Base-by-base conservation (phyloP, 2,797 vertebrate species). In the Mergus octosetaceus region DNA sequence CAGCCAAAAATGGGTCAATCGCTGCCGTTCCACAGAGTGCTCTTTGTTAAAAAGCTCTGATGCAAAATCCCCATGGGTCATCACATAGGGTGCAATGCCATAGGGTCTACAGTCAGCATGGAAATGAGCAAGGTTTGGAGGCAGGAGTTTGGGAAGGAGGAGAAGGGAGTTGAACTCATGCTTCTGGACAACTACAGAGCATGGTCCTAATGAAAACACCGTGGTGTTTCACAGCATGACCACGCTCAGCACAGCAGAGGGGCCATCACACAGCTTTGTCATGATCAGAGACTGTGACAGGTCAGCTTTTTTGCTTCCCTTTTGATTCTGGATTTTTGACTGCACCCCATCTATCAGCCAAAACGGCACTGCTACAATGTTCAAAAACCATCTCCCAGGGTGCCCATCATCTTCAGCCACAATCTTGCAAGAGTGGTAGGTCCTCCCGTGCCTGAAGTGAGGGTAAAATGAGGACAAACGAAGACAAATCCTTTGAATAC, bases 11-110 rank as follows among this genome's bases (percentile, higher is more conserved):
- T 15, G 51, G 72, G 41, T 89, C 87, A 53, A 15, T 77, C 0
- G 0, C 27, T 81, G 73, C 70, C 30, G 12, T 60, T 66, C 28
- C 57, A 36, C 0, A 0, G 9, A 18, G 49, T 32, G 58, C 54
- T 58, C 66, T 60, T 34, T 28, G 51, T 74, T 36, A 22, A 88
- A 89, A 71, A 77, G 15, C 65, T 66, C 30, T 24, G 13, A 32
- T 7, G 65, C 78, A 60, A n/a, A 93, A 83, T 77, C 80, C 56
- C 78, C 13, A 11, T 39, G 60, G 41, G 78, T 11, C 45, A 69
- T 69, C 82, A 73, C 51, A 38, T 32, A 39, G 70, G 53, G 49
- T 90, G 76, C 58, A 73, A 86, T 0, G 0, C 20, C 45, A 8
- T 25, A 25, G 49, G 49, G 24, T 49, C 49, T 22, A 49, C 1